Base-by-base conservation (phyloP, 2,888 invertebrate species). In the Cheilosia soror region DNA sequence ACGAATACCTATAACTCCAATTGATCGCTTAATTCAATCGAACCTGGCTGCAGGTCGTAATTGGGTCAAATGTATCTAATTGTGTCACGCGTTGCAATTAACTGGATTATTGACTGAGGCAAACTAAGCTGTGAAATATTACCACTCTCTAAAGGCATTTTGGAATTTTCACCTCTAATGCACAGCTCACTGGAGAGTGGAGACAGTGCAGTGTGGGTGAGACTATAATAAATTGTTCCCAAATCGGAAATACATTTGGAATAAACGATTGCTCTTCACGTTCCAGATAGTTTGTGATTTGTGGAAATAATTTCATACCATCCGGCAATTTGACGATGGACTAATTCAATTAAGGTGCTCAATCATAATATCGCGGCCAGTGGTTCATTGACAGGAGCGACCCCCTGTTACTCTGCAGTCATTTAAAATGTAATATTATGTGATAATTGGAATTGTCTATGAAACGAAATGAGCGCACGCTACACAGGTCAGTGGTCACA, bases 11-110 rank as follows among this genome's bases (percentile, higher is more conserved):
- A 20, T 63, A 73, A 83, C 63, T 68, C 44, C 78, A 68, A 73
- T 78, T 73, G 57, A 83, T 63, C 55, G 62, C 37, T 62, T 78
- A 73, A 78, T 73, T 78, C 49, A 66, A 83, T 68, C 62, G 42
- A 68, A 4, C 68, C 33, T 66, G 44, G 44, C 53, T 66, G 53
- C 37, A 9, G 51, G 29, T 9, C 25, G 69, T 69, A 73, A 84
- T 84, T 84, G 44, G 83, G 83, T 84, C 83, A 79, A 55, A 37
- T 11, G 9, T 60, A 73, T 49, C 37, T 77, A 69, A 69, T 72
- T 72, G 68, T 79, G 83, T 58, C 73, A 84, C 73, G 57, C 68
- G 42, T 79, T 47, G 13, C 7, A 84, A 73, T 69, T 58, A 65
- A 63, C 51, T 63, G 47, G 49, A 47, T 49, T 40, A 60, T 27